Conservation (phyloP, 2,797 vertebrate species). For the Tokudaia muenninki region DNA sequence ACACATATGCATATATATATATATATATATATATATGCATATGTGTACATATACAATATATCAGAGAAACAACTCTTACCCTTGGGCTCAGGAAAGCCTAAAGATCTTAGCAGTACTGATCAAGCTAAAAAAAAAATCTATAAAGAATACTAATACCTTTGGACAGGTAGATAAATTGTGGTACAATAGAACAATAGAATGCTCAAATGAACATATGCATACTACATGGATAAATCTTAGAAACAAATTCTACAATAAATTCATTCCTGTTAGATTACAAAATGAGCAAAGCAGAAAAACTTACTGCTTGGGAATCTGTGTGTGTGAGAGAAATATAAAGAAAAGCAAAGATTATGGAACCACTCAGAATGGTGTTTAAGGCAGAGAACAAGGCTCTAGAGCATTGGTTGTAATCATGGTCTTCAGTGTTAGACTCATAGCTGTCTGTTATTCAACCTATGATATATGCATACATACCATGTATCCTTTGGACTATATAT, state of each 20-base stretch:
- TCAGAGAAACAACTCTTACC: slow-evolving; percentile 24
- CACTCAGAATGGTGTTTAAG: background rate
- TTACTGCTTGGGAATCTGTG: slow-evolving; percentile 1
- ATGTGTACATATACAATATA: background rate
- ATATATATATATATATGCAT: no score
- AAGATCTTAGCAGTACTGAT: slow-evolving; percentile 31
- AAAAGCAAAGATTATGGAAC: slow-evolving; percentile 26
- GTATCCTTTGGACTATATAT: background rate
- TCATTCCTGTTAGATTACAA: slow-evolving; percentile 21
- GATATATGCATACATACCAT: background rate
- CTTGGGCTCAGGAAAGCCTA: background rate
- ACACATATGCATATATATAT: background rate
- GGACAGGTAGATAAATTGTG: background rate
- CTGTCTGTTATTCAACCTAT: background rate
- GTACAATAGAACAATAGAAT: slow-evolving; percentile 2
- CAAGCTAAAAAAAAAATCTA: slow-evolving; percentile 24
- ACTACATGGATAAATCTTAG: background rate
- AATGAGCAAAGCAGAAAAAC: background rate
- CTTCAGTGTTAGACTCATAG: background rate
- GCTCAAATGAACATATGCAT: background rate
- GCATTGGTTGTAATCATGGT: no score
- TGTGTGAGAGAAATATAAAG: slow-evolving; percentile 50
- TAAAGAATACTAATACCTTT: slow-evolving; percentile 28
- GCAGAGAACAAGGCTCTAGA: background rate
- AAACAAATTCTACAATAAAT: slow-evolving; percentile 34